Evolutionary conservation across 2,888 invertebrate genomes (phyloP).

Genomic region (Drosophila buzzatii): DNA sequence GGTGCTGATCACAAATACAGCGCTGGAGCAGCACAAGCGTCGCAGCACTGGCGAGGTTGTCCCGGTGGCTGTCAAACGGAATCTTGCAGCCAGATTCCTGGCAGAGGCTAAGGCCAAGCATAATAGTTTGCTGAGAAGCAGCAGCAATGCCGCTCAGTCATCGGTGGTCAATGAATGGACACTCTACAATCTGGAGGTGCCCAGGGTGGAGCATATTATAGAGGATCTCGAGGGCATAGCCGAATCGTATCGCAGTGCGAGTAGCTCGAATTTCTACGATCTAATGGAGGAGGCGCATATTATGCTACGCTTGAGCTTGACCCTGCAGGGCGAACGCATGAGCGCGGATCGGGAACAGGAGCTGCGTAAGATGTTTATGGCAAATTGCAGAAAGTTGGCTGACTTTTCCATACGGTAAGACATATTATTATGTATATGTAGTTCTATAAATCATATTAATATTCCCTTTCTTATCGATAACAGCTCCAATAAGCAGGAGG

Average conservation of each 20-base stretch:
- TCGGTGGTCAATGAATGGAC: slow-evolving; percentile 87
- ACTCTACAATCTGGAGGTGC: slow-evolving; percentile 90
- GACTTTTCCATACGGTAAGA: slow-evolving; percentile 83
- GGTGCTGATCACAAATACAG: slow-evolving; percentile 82
- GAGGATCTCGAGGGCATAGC: slow-evolving; percentile 90
- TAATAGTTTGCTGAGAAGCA: slow-evolving; percentile 72
- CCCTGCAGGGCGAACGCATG: slow-evolving; percentile 78
- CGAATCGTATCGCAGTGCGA: slow-evolving; percentile 88
- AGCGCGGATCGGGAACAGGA: slow-evolving; percentile 68
- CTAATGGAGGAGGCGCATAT: slow-evolving; percentile 91
- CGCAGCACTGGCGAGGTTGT: slow-evolving; percentile 57
- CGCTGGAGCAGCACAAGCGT: slow-evolving; percentile 62
- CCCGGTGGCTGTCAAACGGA: slow-evolving; percentile 70
- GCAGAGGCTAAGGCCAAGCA: slow-evolving; percentile 83
- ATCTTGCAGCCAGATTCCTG: slow-evolving; percentile 78
- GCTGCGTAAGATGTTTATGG: slow-evolving; percentile 76
- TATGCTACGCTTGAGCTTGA: slow-evolving; percentile 86
- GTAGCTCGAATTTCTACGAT: slow-evolving; percentile 89
- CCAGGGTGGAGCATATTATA: slow-evolving; percentile 88
- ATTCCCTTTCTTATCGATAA: neutral
- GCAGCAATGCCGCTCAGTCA: slow-evolving; percentile 55
- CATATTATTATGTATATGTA: neutral
- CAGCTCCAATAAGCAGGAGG: slow-evolving; percentile 83
- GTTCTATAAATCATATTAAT: neutral
- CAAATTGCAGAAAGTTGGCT: slow-evolving; percentile 83